Evolutionary conservation across 2,797 vertebrate species (phyloP), one percentile per base, ranked within the genome.

Genomic region (Peromyscus aztecus): DNA sequence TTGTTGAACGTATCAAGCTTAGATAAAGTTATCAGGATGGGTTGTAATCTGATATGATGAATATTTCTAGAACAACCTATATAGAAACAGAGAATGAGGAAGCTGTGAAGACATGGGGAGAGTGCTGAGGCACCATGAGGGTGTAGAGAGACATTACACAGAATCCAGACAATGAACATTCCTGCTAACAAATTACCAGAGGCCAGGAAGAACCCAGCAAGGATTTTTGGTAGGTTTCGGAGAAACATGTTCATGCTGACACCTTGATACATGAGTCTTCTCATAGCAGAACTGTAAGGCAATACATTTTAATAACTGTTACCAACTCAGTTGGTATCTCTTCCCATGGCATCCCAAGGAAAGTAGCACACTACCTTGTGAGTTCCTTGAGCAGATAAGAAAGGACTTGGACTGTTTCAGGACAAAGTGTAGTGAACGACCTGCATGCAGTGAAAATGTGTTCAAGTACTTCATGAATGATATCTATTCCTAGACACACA

Each of bases 51-150:
- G 55, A 69, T 34, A 29, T 21, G 4, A 65, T 0, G 43, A 86
- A 43, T 2, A 89, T 63, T 14, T 59, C 16, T 55, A 27, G 69
- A 63, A 8, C 1, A 34, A 8, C 17, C 6, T 85, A n/a, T 21
- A 46, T 61, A 71, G 11, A 77, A 59, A 61, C 13, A 61, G 40
- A 46, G 37, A 34, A 17, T 34, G 1, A 43, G 31, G n/a, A 75
- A 34, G 63, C 5, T 4, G 3, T 21, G 40, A 43, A 86, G 23
- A 4, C 3, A 1, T 34, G 2, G 0, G 9, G 21, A 76, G 21
- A 76, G 40, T 40, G 4, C 12, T 34, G 13, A 0, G 49, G 27
- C 2, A 27, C 3, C 19, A 52, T 0, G 6, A 59, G n/a, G 12
- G 16, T 34, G 21, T 43, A 76, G 21, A 27, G 11, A n/a, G 17